These are phyloP conservation scores for Taphrorychus bicolor DNA, from an alignment of 2,888 invertebrate species.

Conservation along the genomic window DNA sequence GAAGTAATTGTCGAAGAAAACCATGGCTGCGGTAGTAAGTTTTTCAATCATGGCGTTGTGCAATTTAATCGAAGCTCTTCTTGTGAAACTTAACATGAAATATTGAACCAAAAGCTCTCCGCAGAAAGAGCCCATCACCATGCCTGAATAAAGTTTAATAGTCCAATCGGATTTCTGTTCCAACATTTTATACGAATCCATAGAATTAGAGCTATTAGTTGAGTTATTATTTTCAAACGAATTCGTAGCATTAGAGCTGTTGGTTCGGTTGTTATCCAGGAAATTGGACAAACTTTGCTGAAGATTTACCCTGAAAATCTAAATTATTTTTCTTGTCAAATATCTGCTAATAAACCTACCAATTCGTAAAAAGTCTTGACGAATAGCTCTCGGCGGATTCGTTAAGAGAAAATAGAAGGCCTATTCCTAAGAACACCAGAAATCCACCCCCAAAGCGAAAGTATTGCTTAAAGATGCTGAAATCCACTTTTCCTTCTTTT, in stretches of 20 bases:
- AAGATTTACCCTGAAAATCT: conserved; percentile 41
- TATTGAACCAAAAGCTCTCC: conserved; percentile 47
- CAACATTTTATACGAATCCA: not conserved
- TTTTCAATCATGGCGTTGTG: conserved; percentile 49
- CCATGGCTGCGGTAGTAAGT: conserved; percentile 48
- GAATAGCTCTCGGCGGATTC: conserved; percentile 47
- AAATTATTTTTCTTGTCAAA: not conserved
- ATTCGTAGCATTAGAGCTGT: conserved; percentile 14
- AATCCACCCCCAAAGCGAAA: conserved; percentile 50
- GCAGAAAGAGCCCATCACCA: conserved; percentile 46
- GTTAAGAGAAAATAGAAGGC: conserved; percentile 44
- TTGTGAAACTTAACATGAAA: conserved; percentile 44
- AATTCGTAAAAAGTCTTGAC: conserved; percentile 48
- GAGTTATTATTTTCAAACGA: conserved; percentile 7
- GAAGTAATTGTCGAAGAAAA: conserved; percentile 51
- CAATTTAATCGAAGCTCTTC: conserved; percentile 47
- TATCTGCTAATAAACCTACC: conserved; percentile 44
- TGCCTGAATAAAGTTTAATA: conserved; percentile 47
- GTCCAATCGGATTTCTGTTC: conserved; percentile 27
- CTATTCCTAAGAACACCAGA: conserved; percentile 44
- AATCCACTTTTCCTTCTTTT: conserved; percentile 49
- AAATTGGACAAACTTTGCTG: conserved; percentile 41
- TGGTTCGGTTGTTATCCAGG: conserved; percentile 3
- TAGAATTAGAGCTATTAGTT: conserved; percentile 15
- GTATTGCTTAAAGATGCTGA: conserved; percentile 49